A percentile compares a stretch with the other conserved stretches of the same genome.
phyloP scores from a whole-genome alignment of 2,113 vertebrate species.

The Tylochromis polylepis region DNA sequence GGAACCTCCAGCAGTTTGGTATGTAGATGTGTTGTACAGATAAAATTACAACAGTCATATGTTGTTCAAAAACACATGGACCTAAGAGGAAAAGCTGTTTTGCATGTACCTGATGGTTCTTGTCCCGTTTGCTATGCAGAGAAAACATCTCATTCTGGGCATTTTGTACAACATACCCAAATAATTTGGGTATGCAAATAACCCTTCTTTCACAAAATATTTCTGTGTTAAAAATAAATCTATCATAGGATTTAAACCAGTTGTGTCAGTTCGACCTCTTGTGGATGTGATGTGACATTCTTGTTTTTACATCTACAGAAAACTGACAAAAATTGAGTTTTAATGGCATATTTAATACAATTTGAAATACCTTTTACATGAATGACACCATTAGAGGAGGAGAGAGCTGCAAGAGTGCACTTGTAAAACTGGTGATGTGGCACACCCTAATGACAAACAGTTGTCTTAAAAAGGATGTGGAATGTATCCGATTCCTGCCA shows the following conservation, averaged over 20 bases:
- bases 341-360: constrained; percentile 41
- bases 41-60: not conserved
- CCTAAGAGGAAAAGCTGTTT: not conserved
- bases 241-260: not conserved
- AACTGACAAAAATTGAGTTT: not conserved
- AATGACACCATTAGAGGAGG: constrained; percentile 21
- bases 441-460: not conserved
- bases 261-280: not conserved
- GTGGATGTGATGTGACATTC: not conserved
- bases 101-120: not conserved
- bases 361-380: constrained; percentile 47
- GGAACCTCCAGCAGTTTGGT: not conserved
- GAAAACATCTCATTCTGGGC: not conserved
- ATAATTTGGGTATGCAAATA: not conserved
- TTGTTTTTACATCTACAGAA: not conserved
- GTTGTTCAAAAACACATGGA: not conserved
- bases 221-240: not conserved
- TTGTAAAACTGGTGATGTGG: not conserved
- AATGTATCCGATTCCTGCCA: not conserved
- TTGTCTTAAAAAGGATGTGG: not conserved
- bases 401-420: not conserved
- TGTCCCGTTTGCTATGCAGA: not conserved
- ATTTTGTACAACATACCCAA: not conserved
- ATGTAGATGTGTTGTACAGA: not conserved
- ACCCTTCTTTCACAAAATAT: not conserved